A percentile compares a stretch with the other conserved stretches of the same genome.
Conservation (phyloP, 2,888 invertebrate species). For the Entomobrya proxima region DNA sequence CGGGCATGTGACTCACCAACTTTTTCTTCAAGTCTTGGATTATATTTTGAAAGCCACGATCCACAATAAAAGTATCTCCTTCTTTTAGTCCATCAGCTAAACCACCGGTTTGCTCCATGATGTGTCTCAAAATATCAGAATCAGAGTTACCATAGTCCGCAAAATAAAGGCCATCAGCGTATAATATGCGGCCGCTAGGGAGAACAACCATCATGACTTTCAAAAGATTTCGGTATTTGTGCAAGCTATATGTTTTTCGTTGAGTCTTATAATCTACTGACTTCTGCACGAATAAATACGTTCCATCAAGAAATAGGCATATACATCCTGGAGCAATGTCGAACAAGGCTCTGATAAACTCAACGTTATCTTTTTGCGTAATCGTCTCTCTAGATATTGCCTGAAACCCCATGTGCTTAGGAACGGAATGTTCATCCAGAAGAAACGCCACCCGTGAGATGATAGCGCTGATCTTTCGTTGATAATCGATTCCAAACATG, state of each 20-base stretch:
- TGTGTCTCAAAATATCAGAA: conserved; percentile 47
- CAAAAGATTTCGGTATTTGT: conserved; percentile 31
- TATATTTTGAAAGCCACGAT: conserved; percentile 57
- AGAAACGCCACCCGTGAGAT: conserved; percentile 9
- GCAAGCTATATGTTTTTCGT: conserved; percentile 1
- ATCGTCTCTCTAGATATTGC: conserved; percentile 22
- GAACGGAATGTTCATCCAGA: conserved; percentile 51
- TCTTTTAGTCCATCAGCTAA: neutral
- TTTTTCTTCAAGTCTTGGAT: neutral
- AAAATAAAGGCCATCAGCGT: conserved; percentile 33
- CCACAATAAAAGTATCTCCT: conserved; percentile 20
- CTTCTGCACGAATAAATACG: conserved; percentile 55
- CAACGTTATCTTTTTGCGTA: neutral
- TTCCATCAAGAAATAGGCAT: conserved; percentile 41
- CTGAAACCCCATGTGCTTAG: conserved; percentile 27
- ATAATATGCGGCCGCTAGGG: conserved; percentile 43
- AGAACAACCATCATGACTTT: conserved; percentile 53
- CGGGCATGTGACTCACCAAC: conserved; percentile 28
- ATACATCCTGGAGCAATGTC: neutral
- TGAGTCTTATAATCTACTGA: neutral
- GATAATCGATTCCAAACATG: conserved; percentile 46
- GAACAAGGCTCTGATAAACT: neutral
- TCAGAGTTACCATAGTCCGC: conserved; percentile 56
- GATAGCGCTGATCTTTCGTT: neutral
- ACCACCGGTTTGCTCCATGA: neutral